Evolutionary conservation across 2,888 invertebrate species (phyloP).

Genomic region (Desoria tigrina): DNA sequence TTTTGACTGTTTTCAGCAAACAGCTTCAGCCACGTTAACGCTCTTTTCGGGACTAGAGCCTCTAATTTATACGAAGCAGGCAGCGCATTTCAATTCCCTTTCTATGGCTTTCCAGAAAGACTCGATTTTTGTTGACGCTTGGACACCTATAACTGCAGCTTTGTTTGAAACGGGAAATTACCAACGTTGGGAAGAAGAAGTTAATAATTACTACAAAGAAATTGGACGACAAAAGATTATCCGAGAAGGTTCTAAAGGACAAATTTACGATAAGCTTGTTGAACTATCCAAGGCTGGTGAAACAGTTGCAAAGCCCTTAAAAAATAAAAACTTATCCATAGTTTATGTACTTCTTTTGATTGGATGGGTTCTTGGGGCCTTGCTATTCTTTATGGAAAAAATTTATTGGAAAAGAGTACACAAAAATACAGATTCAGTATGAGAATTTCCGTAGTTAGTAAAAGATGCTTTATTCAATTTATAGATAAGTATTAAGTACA

Average conservation of each 20-base stretch:
- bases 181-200: slow-evolving; percentile 15
- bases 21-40: slow-evolving; percentile 5
- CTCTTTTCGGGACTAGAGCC: slow-evolving; percentile 2
- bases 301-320: slow-evolving; percentile 3
- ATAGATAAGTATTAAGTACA: too few relatives aligned
- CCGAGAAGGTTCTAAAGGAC: background rate
- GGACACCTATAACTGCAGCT: slow-evolving; percentile 1
- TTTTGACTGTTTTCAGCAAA: too few relatives aligned
- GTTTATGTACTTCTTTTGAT: slow-evolving; percentile 5
- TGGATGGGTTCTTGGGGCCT: background rate
- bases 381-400: too few relatives aligned
- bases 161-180: slow-evolving; percentile 1
- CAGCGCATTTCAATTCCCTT: background rate
- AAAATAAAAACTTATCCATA: background rate
- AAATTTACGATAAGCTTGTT: slow-evolving; percentile 13
- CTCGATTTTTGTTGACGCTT: slow-evolving; percentile 18
- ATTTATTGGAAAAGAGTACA: too few relatives aligned
- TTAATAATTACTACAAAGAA: background rate
- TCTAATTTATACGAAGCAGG: background rate
- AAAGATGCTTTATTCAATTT: too few relatives aligned
- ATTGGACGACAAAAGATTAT: background rate
- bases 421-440: too few relatives aligned
- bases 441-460: too few relatives aligned
- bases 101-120: slow-evolving; percentile 21
- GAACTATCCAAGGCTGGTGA: background rate